phyloP scores from a whole-genome alignment of 2,113 vertebrate genomes.

The Ceyx cyanopectus region DNA sequence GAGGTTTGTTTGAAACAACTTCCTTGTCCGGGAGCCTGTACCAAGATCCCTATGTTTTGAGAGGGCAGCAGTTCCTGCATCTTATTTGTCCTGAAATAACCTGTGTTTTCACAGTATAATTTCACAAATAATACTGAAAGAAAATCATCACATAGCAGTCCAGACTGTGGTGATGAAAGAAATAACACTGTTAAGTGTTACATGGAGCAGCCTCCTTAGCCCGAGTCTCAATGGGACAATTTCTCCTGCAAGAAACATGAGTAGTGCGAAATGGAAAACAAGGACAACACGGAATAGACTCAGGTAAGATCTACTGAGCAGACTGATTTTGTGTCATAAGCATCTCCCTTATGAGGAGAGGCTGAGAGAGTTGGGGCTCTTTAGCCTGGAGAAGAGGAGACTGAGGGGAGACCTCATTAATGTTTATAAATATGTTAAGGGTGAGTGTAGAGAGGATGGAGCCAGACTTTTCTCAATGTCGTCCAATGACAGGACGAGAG shows the following conservation, averaged over 20 bases:
- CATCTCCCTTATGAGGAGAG: too few species aligned
- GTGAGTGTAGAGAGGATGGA: too few species aligned
- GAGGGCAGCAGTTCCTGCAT: background rate
- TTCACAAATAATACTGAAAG: background rate
- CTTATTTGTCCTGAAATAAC: background rate
- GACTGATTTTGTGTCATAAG: background rate
- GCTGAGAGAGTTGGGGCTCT: too few species aligned
- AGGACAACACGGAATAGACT: background rate
- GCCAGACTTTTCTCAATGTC: too few species aligned
- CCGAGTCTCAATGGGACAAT: background rate
- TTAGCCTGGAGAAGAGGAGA: too few species aligned
- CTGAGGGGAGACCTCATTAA: too few species aligned
- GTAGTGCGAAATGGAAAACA: background rate
- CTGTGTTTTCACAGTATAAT: background rate
- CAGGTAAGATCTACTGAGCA: background rate
- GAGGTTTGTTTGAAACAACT: background rate
- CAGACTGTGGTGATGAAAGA: background rate
- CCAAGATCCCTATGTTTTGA: background rate
- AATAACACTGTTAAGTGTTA: background rate
- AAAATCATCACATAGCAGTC: background rate
- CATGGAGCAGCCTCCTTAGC: background rate
- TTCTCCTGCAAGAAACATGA: background rate
- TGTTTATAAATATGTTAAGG: too few species aligned
- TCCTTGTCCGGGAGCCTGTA: background rate
- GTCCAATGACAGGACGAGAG: too few species aligned